Evolutionary conservation across 2,888 invertebrate species (phyloP).

Genomic region (Nemoura dubitans): DNA sequence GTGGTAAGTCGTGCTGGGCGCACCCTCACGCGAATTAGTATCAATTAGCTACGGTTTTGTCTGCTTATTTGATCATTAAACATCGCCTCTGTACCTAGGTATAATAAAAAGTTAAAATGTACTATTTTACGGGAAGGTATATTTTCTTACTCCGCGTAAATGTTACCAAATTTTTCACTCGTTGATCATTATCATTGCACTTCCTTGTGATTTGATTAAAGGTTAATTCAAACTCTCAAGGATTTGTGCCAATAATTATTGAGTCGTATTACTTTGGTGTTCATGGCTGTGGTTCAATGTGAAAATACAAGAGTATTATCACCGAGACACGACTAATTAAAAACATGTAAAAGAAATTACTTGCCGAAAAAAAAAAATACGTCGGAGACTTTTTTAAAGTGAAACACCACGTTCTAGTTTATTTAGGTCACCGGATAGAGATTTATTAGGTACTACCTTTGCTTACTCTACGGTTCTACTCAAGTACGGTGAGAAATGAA

Average conservation of each 20-base stretch:
- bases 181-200: no score
- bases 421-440: not conserved
- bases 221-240: not conserved
- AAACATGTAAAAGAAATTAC: not conserved
- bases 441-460: not conserved
- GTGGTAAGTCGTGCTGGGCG: not conserved
- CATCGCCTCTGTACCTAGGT: no score
- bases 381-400: not conserved
- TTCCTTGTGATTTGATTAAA: not conserved
- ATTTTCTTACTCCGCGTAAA: no score
- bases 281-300: not conserved
- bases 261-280: not conserved
- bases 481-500: constrained; percentile 12
- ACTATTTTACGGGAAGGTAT: no score
- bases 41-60: not conserved
- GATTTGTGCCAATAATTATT: not conserved
- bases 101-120: no score
- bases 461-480: not conserved
- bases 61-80: no score
- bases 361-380: not conserved
- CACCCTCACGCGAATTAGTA: not conserved
- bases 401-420: not conserved
- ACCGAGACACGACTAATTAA: not conserved
- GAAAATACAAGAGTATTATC: not conserved
- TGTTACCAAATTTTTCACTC: no score